phyloP scores from a whole-genome alignment of 1,140 invertebrate genomes.

The Pseudomyrmex gracilis region DNA sequence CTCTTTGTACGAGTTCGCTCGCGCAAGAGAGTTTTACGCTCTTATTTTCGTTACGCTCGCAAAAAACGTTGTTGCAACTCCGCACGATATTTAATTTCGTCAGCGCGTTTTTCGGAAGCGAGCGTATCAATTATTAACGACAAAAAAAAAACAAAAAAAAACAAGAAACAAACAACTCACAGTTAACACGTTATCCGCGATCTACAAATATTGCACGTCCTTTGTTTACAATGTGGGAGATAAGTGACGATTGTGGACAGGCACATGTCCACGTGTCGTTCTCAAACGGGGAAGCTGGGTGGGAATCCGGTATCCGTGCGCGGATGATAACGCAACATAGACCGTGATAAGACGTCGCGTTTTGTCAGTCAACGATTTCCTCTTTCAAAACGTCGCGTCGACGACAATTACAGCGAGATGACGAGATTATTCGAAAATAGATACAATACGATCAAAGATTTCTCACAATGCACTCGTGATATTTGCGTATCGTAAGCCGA shows the following conservation, averaged over 20 bases:
- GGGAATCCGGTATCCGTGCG: not conserved
- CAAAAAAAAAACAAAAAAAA: conserved; percentile 14
- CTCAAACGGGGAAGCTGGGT: not conserved
- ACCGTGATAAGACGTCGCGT: conserved; percentile 28
- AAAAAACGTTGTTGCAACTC: not conserved
- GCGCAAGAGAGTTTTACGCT: conserved; percentile 1
- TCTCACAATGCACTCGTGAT: not conserved
- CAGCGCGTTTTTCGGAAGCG: not conserved
- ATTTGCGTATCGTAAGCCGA: not conserved
- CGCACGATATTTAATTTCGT: conserved; percentile 25
- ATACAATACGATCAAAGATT: not conserved
- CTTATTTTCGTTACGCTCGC: conserved; percentile 11
- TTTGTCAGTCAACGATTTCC: conserved; percentile 15
- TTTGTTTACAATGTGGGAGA: conserved; percentile 53
- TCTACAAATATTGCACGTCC: conserved; percentile 37
- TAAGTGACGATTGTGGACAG: not conserved
- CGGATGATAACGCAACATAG: conserved; percentile 4
- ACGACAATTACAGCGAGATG: conserved; percentile 9
- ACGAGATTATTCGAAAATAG: conserved; percentile 18
- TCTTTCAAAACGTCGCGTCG: not conserved
- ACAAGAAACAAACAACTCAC: not conserved
- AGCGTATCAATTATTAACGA: no score
- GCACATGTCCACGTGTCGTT: not conserved
- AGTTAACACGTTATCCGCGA: conserved; percentile 7
- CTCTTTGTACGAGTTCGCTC: not conserved